phyloP scores from a whole-genome alignment of 1,140 invertebrate species.

The Oreohelix idahoensis region DNA sequence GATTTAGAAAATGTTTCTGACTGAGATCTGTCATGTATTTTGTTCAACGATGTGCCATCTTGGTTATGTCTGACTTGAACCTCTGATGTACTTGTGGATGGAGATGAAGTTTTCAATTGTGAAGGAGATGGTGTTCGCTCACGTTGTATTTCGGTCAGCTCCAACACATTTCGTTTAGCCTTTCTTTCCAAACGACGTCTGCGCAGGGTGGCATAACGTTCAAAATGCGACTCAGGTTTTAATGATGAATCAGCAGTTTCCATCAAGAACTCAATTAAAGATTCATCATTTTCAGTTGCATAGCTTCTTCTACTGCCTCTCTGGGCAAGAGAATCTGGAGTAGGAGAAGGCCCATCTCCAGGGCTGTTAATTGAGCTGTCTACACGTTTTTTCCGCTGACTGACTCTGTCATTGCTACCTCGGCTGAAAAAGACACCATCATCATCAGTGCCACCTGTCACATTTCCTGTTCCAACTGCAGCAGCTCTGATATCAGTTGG shows the following conservation, averaged over 20 bases:
- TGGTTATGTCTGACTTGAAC: neutral
- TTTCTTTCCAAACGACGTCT: constrained; percentile 53
- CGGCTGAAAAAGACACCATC: constrained; percentile 57
- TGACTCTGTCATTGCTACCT: constrained; percentile 54
- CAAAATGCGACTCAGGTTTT: constrained; percentile 53
- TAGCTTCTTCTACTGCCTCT: constrained; percentile 49
- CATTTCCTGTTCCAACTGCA: constrained; percentile 28
- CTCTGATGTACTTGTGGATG: neutral
- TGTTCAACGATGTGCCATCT: neutral
- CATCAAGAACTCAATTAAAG: constrained; percentile 62
- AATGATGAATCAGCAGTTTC: constrained; percentile 37
- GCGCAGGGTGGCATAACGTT: constrained; percentile 58
- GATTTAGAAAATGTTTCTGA: constrained; percentile 8
- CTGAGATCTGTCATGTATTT: neutral
- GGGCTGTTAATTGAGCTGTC: too few relatives aligned
- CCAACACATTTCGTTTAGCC: constrained; percentile 45
- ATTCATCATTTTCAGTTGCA: constrained; percentile 51
- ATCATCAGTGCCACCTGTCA: neutral
- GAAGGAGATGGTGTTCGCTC: constrained; percentile 65
- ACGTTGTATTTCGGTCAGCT: constrained; percentile 45
- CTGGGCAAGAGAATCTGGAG: constrained; percentile 30
- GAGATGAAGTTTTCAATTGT: constrained; percentile 1
- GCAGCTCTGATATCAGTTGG: constrained; percentile 35
- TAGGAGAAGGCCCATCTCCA: constrained; percentile 12
- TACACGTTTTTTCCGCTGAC: constrained; percentile 45